Percentiles rank a stretch among this genome's conserved stretches.
phyloP scores from a whole-genome alignment of 2,888 invertebrate species.

The Amiota communis region DNA sequence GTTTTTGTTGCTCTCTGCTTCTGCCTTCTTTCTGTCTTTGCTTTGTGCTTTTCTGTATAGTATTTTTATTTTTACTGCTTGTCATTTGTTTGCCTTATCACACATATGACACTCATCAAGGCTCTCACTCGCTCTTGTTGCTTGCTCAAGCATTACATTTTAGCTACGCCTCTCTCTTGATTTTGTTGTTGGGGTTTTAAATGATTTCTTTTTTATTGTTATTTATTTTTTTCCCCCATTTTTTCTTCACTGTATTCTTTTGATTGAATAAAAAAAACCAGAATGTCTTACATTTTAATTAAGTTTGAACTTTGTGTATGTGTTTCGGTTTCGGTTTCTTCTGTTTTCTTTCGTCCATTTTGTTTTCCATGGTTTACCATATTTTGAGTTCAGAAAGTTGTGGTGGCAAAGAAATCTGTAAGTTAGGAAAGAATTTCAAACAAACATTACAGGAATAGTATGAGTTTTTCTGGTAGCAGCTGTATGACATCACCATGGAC shows the following conservation, averaged over 20 bases:
- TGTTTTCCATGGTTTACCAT: neutral
- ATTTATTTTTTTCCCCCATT: conserved; percentile 31
- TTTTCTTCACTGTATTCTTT: neutral
- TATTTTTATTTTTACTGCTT: conserved; percentile 30
- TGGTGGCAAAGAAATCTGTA: neutral
- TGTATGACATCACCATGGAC: no score
- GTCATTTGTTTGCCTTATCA: conserved; percentile 53
- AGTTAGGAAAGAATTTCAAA: no score
- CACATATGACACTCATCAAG: conserved; percentile 43
- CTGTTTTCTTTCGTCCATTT: neutral
- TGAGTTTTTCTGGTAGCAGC: no score
- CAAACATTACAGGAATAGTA: no score
- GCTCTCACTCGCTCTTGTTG: conserved; percentile 44
- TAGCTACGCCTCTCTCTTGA: conserved; percentile 60
- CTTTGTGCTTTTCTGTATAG: conserved; percentile 27
- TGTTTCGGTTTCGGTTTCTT: neutral
- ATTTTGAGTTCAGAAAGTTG: neutral
- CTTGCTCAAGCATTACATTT: conserved; percentile 45
- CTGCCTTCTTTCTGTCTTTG: neutral
- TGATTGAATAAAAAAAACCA: conserved; percentile 9
- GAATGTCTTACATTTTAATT: conserved; percentile 7
- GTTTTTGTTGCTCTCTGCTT: neutral
- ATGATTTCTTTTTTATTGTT: conserved; percentile 30
- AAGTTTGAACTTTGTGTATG: conserved; percentile 1
- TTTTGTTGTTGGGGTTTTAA: neutral